Base-by-base conservation (phyloP, 2,797 vertebrate genomes). In the Sitta carolinensis region DNA sequence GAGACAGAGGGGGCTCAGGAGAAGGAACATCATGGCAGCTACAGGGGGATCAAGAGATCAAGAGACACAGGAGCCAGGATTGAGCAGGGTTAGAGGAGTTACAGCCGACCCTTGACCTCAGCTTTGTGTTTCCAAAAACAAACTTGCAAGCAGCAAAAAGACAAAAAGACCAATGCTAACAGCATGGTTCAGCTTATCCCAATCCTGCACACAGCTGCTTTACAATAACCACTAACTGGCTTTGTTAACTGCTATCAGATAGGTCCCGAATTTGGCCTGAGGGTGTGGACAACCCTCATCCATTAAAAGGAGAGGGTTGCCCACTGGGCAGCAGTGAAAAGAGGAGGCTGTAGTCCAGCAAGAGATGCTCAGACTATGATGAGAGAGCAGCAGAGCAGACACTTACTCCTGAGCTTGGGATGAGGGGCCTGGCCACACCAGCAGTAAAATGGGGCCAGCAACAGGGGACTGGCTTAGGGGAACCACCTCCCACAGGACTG, bases 271-370 rank as follows among this genome's bases (percentile, higher is more conserved):
- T 0, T 2, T 32, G 50, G 51, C 38, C 55, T 69, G 47, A 61
- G 55, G 47, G 27, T 21, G 19, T 0, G 15, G 51, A 36, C 32
- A 79, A 38, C 23, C 32, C 45, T 42, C 38, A n/a, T 13, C 47
- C 38, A 9, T 63, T 7, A 5, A 77, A 61, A 69, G 38, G 51
- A n/a, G 54, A 67, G 25, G 21, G 42, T 0, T 66, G 26, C 48
- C 36, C 8, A 3, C 0, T 0, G 26, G 68, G 64, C 4, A 5
- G 45, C 48, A 40, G 12, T 11, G 45, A 17, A 51, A 78, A 75
- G 1, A 16, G 29, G 51, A 85, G 50, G 19, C 68, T 26, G 43
- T 54, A 40, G 25, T 52, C 16, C 68, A 79, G 13, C 22, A 2
- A 9, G 63, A 63, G 72, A 17, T 19, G 48, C 51, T 68, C 51